Conservation (phyloP, 2,797 vertebrate genomes). For the Gymnothorax javanicus region DNA sequence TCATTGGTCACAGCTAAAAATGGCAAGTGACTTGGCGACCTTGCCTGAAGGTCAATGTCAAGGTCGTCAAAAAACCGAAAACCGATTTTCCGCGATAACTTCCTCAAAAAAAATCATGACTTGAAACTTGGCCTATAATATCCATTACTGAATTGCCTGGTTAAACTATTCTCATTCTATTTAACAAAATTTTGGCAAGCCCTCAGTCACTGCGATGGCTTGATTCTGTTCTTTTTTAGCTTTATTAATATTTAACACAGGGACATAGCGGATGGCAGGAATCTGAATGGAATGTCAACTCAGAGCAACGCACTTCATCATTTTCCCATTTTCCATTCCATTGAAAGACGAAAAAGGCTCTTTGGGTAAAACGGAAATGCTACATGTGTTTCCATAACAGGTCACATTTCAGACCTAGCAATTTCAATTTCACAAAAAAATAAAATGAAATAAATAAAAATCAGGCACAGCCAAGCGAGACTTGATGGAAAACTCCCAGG, state of each 20-base stretch:
- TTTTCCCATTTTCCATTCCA: neutral
- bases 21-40: too few species aligned
- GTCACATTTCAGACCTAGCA: neutral
- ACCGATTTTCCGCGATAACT: too few species aligned
- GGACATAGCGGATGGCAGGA: neutral
- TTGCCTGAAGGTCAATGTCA: too few species aligned
- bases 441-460: too few species aligned
- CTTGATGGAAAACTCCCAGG: neutral
- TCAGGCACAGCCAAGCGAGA: too few species aligned
- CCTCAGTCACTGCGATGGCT: neutral
- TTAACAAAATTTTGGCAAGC: neutral
- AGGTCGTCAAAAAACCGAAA: too few species aligned
- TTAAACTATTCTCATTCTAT: too few species aligned
- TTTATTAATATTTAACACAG: conserved; percentile 6
- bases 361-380: neutral
- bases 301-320: neutral
- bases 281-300: neutral
- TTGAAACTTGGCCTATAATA: too few species aligned
- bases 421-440: too few species aligned
- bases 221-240: neutral
- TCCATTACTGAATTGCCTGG: too few species aligned
- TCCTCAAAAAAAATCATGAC: too few species aligned
- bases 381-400: neutral
- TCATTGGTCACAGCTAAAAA: too few species aligned
- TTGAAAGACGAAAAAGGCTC: neutral